Evolutionary conservation across 2,797 vertebrate species (phyloP), one percentile per base, ranked within the genome.

Genomic region (Huso huso): DNA sequence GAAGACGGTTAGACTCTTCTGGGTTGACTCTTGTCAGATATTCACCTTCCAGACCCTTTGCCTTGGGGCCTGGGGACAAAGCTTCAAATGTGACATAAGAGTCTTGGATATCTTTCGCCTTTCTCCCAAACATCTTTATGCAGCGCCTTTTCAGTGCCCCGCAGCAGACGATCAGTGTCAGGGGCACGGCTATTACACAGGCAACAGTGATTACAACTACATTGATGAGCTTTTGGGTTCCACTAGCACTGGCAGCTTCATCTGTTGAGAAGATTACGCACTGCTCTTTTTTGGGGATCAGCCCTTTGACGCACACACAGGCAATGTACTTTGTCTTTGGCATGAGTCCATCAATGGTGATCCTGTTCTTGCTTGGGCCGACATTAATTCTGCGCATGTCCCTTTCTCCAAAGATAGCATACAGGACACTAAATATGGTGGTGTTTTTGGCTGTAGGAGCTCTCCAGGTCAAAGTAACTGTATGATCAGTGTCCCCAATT

Each of bases 241-340:
- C 92, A 65, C 93, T 95, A 0, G 97, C 93, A 0, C 91, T 95
- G 61, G 86, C 94, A 0, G 92, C 94, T 78, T 96, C 93, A 0
- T 98, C 91, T 0, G 97, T 98, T 72, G 96, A 99, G 85, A 99
- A 99, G 78, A 99, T 95, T 76, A 96, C 88, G 58, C 97, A 99
- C 73, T 99, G 95, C 74, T 99, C 95, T 76, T 96, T 96, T 73
- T 82, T 94, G 1, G 97, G 97, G 72, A 93, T 89, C 69, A 95
- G 83, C 12, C 95, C 95, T 78, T 91, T 93, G 66, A 89, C 88
- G 0, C 95, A 97, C 70, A 99, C 90, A 0, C 97, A 99, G 0
- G 92, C 91, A 0, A 99, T 94, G 60, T 99, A 99, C 82, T 96
- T 97, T 51, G 93, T 96, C 79, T 94, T 93, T 1, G 96, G 96